phyloP scores from a whole-genome alignment of 2,888 invertebrate species.

The Tachina fera region DNA sequence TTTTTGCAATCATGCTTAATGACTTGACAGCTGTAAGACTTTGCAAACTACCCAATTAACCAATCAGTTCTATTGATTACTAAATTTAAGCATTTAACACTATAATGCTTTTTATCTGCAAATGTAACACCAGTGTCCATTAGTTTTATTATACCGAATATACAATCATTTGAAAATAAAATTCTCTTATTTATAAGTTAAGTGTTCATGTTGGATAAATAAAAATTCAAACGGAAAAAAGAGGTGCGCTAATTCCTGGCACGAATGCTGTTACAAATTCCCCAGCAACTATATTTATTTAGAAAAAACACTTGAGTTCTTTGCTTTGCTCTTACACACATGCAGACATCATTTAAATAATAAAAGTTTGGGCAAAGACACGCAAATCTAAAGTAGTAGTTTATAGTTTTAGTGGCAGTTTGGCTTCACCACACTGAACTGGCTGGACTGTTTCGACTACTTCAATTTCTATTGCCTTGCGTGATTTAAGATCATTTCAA shows the following conservation, averaged over 20 bases:
- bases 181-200: too few species aligned
- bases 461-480: conserved; percentile 67
- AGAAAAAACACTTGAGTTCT: neutral
- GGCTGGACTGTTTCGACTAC: conserved; percentile 11
- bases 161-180: too few species aligned
- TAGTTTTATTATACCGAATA: too few species aligned
- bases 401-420: neutral
- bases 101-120: too few species aligned
- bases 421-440: neutral
- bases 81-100: too few species aligned
- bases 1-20: too few species aligned
- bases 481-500: conserved; percentile 67
- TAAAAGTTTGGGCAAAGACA: conserved; percentile 1
- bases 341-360: conserved; percentile 2
- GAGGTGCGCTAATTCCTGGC: conserved; percentile 60
- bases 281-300: conserved; percentile 7
- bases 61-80: too few species aligned
- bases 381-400: neutral
- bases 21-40: too few species aligned
- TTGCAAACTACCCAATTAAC: too few species aligned
- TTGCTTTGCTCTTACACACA: neutral
- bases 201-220: neutral
- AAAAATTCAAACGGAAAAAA: neutral
- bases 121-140: too few species aligned
- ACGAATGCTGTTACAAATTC: conserved; percentile 55